These are phyloP conservation scores for Callyntrura guangdongensis DNA, from an alignment of 2,888 invertebrate species.

Conservation along the genomic window DNA sequence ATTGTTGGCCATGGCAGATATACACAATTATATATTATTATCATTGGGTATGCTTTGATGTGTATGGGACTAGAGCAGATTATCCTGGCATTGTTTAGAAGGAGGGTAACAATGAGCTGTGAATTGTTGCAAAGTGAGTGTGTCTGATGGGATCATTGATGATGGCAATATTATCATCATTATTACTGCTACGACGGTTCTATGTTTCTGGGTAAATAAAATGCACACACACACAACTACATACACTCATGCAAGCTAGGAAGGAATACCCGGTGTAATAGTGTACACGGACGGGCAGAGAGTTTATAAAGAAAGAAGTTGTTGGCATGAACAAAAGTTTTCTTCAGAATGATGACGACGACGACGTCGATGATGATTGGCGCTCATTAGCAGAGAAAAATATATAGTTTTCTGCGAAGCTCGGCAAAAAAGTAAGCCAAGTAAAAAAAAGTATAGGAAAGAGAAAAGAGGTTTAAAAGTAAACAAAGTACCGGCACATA, in stretches of 20 bases:
- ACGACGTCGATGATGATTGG: constrained; percentile 57
- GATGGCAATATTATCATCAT: not conserved
- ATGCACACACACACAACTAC: too few relatives aligned
- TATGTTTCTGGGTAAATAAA: constrained; percentile 30
- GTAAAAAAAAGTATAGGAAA: too few relatives aligned
- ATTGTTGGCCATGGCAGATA: constrained; percentile 9
- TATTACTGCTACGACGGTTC: not conserved
- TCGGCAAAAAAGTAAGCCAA: not conserved
- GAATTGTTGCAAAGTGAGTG: constrained; percentile 46
- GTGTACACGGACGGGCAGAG: too few relatives aligned
- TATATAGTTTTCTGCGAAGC: constrained; percentile 41
- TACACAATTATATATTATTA: not conserved
- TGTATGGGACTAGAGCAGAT: too few relatives aligned
- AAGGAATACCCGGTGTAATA: too few relatives aligned
- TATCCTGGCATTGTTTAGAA: constrained; percentile 27
- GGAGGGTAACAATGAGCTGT: constrained; percentile 57
- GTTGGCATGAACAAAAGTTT: not conserved
- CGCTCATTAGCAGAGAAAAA: constrained; percentile 50
- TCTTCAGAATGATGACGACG: not conserved
- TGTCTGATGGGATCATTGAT: constrained; percentile 24
- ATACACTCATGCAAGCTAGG: too few relatives aligned
- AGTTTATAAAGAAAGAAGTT: not conserved
- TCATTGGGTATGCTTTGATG: not conserved
- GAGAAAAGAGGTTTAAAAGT: constrained; percentile 33
- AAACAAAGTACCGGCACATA: constrained; percentile 1